Percentiles rank a stretch among this genome's conserved stretches.
phyloP scores from a whole-genome alignment of 1,140 invertebrate genomes.

The Bombus polaris region DNA sequence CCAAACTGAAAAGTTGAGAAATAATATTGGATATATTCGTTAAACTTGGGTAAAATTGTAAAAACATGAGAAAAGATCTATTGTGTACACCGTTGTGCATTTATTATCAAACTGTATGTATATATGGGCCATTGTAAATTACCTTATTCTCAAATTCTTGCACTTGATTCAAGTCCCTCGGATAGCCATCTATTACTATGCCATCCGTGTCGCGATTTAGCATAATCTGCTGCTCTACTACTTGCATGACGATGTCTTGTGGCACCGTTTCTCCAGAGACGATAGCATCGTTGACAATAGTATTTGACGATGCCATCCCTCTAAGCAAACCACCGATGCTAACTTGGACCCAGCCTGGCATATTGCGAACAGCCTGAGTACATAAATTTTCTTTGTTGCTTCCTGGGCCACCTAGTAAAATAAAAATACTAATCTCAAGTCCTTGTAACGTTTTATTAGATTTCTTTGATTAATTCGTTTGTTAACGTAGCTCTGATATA shows the following conservation, averaged over 20 bases:
- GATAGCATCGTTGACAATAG: conserved; percentile 86
- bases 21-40: neutral
- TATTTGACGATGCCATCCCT: conserved; percentile 84
- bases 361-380: conserved; percentile 85
- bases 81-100: neutral
- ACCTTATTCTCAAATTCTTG: conserved; percentile 93
- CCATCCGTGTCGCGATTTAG: conserved; percentile 85
- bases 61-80: neutral
- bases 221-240: conserved; percentile 86
- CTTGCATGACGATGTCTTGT: conserved; percentile 85
- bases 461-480: neutral
- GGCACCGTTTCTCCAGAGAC: conserved; percentile 92
- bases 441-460: neutral
- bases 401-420: conserved; percentile 87
- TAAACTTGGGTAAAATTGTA: neutral
- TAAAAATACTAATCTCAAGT: neutral
- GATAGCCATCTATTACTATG: conserved; percentile 95
- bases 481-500: neutral
- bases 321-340: conserved; percentile 89
- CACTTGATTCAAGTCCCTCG: conserved; percentile 92
- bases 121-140: neutral
- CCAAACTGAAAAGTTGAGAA: conserved; percentile 85
- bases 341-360: conserved; percentile 89
- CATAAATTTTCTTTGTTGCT: conserved; percentile 90
- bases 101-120: neutral